Percentiles rank a stretch among this genome's conserved stretches.
Conservation (phyloP, 2,888 invertebrate genomes). For the Nomada goodeniana region DNA sequence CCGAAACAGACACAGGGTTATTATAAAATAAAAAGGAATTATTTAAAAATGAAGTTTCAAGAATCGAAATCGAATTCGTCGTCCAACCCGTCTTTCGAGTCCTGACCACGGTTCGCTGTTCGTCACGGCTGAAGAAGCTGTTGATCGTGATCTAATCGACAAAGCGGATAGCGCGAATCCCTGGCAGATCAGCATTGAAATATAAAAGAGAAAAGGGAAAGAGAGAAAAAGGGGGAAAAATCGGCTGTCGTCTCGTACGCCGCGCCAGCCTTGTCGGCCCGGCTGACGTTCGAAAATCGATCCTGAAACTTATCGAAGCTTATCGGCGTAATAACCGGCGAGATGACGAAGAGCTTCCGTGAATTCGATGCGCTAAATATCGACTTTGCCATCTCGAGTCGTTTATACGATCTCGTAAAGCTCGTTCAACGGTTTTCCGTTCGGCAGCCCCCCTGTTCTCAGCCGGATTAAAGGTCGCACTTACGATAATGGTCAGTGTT, state of each 20-base stretch:
- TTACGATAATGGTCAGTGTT: conserved; percentile 13
- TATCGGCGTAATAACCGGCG: conserved; percentile 73
- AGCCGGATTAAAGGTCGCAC: conserved; percentile 8
- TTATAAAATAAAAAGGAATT: too few relatives aligned
- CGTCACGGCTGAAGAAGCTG: conserved; percentile 34
- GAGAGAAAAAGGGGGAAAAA: conserved; percentile 4
- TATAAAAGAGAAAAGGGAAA: neutral
- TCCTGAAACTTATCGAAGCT: conserved; percentile 76
- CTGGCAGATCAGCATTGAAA: conserved; percentile 1
- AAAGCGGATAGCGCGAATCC: conserved; percentile 14
- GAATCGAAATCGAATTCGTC: conserved; percentile 26
- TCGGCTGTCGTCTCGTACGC: conserved; percentile 30
- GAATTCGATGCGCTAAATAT: conserved; percentile 51
- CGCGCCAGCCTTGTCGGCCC: conserved; percentile 49
- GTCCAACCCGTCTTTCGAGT: conserved; percentile 8
- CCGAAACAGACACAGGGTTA: too few relatives aligned
- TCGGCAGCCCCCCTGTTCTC: conserved; percentile 1
- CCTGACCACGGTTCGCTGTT: neutral
- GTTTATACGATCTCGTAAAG: conserved; percentile 61
- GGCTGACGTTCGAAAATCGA: conserved; percentile 74
- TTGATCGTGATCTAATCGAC: conserved; percentile 44
- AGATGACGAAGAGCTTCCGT: conserved; percentile 69
- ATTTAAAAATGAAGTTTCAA: neutral
- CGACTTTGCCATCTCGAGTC: conserved; percentile 33
- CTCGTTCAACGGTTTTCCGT: conserved; percentile 35